Evolutionary conservation across 2,113 vertebrate genomes (phyloP).

Genomic region (Dicerorhinus sumatrensis): DNA sequence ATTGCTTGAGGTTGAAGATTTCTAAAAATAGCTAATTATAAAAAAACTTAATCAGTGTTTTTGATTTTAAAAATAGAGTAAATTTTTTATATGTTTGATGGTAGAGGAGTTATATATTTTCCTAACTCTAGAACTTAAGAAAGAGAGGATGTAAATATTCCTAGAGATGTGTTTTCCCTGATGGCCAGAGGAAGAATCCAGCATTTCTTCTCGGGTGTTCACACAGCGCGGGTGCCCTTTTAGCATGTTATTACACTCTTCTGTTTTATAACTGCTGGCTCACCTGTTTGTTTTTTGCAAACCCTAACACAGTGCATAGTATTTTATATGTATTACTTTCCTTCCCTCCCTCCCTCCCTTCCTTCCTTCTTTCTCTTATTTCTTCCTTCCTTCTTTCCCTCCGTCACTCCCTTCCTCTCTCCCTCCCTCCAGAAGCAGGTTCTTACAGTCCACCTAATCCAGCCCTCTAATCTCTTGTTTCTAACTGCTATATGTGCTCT

Average conservation of each 20-base stretch:
- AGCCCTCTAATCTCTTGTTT: neutral
- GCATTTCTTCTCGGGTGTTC: neutral
- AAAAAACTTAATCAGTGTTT: neutral
- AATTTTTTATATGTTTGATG: neutral
- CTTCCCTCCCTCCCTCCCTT: neutral
- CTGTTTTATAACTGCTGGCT: neutral
- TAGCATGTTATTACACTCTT: neutral
- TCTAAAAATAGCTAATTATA: neutral
- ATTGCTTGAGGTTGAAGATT: neutral
- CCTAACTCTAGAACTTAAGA: neutral
- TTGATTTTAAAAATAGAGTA: neutral
- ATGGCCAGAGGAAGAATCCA: neutral
- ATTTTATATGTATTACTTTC: neutral
- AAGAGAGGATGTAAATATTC: neutral
- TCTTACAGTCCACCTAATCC: neutral
- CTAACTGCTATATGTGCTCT: neutral
- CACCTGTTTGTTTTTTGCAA: neutral
- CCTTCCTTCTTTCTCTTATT: neutral
- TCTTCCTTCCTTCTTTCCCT: neutral
- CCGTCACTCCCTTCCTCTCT: accelerated
- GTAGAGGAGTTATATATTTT: neutral
- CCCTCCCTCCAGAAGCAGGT: neutral
- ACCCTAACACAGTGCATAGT: neutral
- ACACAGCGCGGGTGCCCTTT: neutral
- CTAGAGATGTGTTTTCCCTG: neutral